These are phyloP conservation scores for Oopsacas minuta DNA, from an alignment of 37 sponge, comb jelly and placozoan genomes.

Conservation along the genomic window DNA sequence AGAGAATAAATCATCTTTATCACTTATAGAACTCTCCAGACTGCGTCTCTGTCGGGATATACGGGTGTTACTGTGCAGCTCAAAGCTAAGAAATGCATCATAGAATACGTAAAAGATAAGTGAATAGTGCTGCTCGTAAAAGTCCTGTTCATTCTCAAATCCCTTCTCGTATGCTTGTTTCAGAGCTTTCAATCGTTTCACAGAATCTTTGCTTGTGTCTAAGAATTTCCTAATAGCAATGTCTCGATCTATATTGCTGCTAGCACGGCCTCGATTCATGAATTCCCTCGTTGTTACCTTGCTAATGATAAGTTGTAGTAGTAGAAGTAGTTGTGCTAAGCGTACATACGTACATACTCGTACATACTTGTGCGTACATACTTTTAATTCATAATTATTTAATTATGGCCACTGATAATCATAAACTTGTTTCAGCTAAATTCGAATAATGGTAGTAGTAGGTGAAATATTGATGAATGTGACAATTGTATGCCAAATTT, in stretches of 20 bases:
- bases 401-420: too few species aligned
- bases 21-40: not conserved
- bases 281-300: not conserved
- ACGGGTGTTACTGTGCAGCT: conserved; percentile 12
- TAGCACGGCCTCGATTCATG: conserved; percentile 5
- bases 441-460: too few species aligned
- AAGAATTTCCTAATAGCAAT: conserved; percentile 52
- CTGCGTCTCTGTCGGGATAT: not conserved
- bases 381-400: too few species aligned
- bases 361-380: not conserved
- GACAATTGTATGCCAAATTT: too few species aligned
- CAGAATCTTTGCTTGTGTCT: conserved; percentile 41
- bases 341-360: not conserved
- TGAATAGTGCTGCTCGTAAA: conserved; percentile 34
- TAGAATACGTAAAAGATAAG: conserved; percentile 55
- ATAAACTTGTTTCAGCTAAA: too few species aligned
- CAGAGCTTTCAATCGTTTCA: conserved; percentile 50
- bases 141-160: conserved; percentile 39
- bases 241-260: conserved; percentile 29
- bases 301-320: not conserved
- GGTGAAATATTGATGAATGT: too few species aligned
- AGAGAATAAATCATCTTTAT: conserved; percentile 1
- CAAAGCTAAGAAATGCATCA: conserved; percentile 39
- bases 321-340: not conserved
- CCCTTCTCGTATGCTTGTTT: conserved; percentile 40